Base-by-base conservation (phyloP, 1,140 invertebrate genomes). In the Ladona fulva region DNA sequence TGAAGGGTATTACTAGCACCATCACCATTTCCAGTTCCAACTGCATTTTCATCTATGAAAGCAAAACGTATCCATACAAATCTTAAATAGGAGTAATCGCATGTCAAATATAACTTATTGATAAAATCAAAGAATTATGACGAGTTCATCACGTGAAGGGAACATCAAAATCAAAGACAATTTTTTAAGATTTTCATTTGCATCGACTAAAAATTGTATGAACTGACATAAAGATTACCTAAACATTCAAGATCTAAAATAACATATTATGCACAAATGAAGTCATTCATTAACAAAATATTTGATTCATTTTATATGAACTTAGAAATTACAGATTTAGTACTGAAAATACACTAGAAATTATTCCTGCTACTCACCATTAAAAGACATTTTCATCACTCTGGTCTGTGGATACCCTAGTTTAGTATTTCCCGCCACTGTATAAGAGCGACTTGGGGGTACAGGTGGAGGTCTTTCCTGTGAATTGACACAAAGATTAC, bases 391-490 rank as follows among this genome's bases (percentile, higher is more conserved):
- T 85, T 95, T 95, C 93, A 97, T 95, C 25, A 94, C 87, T 82
- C 96, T 90, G 77, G 91, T 94, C 86, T 97, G 96, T 42, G 96
- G 96, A 87, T 97, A 97, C 79, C 93, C 91, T 78, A 97, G 85
- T 86, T 97, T 97, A n/a, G 94, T 93, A 85, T 96, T 96, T 78
- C 94, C 94, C 37, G 92, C 89, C 59, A 97, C 93, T 29, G 94
- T 97, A 85, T 97, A 97, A 0, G 94, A 90, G 80, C 95, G 89
- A 81, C 93, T 94, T 6, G 94, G 93, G 7, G 95, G 96, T 59
- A 97, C 91, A 22, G 95, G 95, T 11, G 95, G 95, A 16, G 95
- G 95, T 79, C 94, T 88, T 86, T 96, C 94, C 93, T 94, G 83
- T 42, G 81, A 82, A 80, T 37, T 80, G 79, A 79, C 77, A 29